A percentile compares a stretch with the other conserved stretches of the same genome.
Conservation (phyloP, 2,888 invertebrate genomes). For the Trichopoda pennipes region DNA sequence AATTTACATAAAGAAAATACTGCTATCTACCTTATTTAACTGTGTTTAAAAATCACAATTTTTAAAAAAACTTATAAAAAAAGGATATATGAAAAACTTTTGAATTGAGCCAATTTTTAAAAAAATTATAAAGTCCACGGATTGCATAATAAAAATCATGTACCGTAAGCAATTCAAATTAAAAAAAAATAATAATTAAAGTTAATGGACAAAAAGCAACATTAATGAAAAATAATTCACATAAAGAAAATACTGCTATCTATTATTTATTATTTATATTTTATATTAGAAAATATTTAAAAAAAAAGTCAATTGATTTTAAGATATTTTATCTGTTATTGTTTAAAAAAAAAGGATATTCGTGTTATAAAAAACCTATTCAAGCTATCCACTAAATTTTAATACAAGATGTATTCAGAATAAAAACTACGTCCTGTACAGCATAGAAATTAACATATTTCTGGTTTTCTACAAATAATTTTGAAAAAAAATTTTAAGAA, state of each 20-base stretch:
- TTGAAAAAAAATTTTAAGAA: neutral
- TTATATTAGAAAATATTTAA: neutral
- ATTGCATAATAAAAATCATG: too few relatives aligned
- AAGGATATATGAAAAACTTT: too few relatives aligned
- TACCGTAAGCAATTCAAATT: too few relatives aligned
- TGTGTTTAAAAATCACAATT: too few relatives aligned
- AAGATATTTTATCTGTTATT: neutral
- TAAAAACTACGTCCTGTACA: neutral
- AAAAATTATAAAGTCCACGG: too few relatives aligned
- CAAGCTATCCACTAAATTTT: neutral
- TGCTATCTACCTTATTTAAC: too few relatives aligned
- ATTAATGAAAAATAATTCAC: neutral
- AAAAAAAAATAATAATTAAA: too few relatives aligned
- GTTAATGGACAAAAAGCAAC: neutral
- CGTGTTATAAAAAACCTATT: neutral
- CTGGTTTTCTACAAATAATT: neutral
- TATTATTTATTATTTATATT: too few relatives aligned
- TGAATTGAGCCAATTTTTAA: too few relatives aligned
- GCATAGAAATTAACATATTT: neutral
- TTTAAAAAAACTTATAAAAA: too few relatives aligned
- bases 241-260: too few relatives aligned
- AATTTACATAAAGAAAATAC: too few relatives aligned
- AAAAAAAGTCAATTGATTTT: neutral
- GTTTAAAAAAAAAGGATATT: slow-evolving; percentile 5
- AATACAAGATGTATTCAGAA: neutral